Percentiles rank a stretch among this genome's conserved stretches.
phyloP scores from a whole-genome alignment of 1,140 invertebrate genomes.

The Bombus haemorrhoidalis region DNA sequence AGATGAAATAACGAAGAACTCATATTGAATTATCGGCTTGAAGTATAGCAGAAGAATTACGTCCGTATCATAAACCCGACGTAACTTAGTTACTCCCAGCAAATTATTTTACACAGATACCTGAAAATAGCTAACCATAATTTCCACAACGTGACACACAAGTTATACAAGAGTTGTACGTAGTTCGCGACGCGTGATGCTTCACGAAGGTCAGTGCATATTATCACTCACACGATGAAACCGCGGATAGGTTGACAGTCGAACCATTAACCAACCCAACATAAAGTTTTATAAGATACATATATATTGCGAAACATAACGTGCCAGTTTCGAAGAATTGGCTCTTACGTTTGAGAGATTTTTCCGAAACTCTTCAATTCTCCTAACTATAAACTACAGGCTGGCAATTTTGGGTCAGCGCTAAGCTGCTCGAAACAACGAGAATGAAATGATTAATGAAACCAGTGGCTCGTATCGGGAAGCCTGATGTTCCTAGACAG shows the following conservation, averaged over 20 bases:
- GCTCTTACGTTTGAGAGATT: not conserved
- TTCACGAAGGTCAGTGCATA: not conserved
- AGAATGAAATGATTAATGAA: conserved; percentile 31
- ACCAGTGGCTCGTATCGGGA: not conserved
- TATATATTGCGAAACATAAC: too few species aligned
- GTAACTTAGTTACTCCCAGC: not conserved
- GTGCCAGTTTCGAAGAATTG: not conserved
- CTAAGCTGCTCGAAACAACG: not conserved
- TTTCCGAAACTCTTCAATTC: not conserved
- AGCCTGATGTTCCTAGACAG: not conserved
- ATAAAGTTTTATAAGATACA: too few species aligned
- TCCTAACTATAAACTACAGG: not conserved
- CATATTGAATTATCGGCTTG: too few species aligned
- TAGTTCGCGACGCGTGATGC: conserved; percentile 11
- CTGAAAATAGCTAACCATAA: not conserved
- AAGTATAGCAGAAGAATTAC: not conserved
- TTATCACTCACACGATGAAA: not conserved
- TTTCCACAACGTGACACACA: not conserved
- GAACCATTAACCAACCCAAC: not conserved
- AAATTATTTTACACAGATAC: not conserved
- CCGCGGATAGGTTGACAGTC: not conserved
- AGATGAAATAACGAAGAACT: too few species aligned
- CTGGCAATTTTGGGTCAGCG: not conserved
- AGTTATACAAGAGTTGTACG: not conserved
- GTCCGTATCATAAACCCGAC: not conserved